phyloP scores from a whole-genome alignment of 2,797 vertebrate species.

The Rhynchonycteris naso region DNA sequence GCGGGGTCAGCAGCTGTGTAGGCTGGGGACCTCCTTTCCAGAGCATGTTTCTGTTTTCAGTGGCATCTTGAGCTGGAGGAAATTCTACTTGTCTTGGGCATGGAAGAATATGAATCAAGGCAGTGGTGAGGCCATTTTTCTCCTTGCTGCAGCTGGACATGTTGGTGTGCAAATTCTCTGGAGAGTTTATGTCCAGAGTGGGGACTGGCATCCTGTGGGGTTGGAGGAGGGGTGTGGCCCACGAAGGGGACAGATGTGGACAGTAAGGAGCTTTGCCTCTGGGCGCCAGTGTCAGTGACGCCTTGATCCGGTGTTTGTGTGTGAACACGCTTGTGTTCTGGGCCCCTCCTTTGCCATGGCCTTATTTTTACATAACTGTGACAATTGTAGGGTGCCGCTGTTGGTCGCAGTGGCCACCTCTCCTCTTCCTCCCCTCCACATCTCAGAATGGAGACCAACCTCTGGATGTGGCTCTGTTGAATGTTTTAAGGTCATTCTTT shows the following conservation, averaged over 20 bases:
- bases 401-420: accelerated
- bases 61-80: not conserved
- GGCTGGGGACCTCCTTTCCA: not conserved
- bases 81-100: not conserved
- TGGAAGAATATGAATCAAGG: accelerated
- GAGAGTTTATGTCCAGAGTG: not conserved
- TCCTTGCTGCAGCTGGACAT: not conserved
- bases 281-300: not conserved
- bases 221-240: not conserved
- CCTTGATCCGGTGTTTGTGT: not conserved
- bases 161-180: not conserved
- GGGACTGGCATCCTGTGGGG: accelerated
- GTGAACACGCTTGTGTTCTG: too few species aligned
- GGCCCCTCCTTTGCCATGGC: not conserved
- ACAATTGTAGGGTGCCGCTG: not conserved
- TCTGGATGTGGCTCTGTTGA: slow-evolving; percentile 42
- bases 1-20: not conserved
- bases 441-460: not conserved
- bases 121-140: accelerated
- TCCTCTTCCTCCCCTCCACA: not conserved
- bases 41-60: not conserved
- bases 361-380: not conserved
- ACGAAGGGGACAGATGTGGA: not conserved
- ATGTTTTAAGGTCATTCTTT: slow-evolving; percentile 66
- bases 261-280: slow-evolving; percentile 1